These are phyloP conservation scores for Liasis olivaceus DNA, from an alignment of 2,797 vertebrate genomes.

Conservation along the genomic window DNA sequence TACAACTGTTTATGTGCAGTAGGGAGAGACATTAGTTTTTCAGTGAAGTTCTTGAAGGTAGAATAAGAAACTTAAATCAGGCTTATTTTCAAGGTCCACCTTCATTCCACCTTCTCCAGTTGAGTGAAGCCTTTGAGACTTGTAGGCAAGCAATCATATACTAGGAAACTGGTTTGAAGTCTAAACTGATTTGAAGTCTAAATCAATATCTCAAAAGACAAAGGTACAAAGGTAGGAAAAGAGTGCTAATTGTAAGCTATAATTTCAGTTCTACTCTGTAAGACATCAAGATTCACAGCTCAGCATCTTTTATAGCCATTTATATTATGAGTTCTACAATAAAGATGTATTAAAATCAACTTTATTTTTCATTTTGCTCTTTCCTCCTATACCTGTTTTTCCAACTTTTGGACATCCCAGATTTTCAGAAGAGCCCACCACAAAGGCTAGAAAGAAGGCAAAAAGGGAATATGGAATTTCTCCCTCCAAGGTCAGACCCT, in stretches of 20 bases:
- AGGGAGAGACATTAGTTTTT: not conserved
- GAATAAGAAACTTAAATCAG: not conserved
- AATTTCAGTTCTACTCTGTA: not conserved
- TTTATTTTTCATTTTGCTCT: not conserved
- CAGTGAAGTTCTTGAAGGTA: not conserved
- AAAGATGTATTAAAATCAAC: not conserved
- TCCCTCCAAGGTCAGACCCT: too few relatives aligned
- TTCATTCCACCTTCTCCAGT: not conserved
- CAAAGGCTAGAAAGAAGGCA: too few relatives aligned
- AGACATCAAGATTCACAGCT: not conserved
- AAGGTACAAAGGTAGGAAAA: not conserved
- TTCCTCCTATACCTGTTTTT: not conserved
- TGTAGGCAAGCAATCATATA: not conserved
- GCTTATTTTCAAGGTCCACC: not conserved
- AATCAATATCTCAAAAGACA: too few relatives aligned
- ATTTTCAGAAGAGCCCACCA: too few relatives aligned
- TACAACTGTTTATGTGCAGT: too few relatives aligned
- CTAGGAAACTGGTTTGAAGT: not conserved
- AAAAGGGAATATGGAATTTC: too few relatives aligned
- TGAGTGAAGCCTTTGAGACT: not conserved
- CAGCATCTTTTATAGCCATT: not conserved
- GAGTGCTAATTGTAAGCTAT: not conserved
- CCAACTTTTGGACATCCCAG: not conserved
- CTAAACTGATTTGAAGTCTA: not conserved
- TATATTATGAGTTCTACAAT: not conserved